A percentile compares a stretch with the other conserved stretches of the same genome.
Conservation (phyloP, 92 coral and sea anemone species). For the Porites lobata region DNA sequence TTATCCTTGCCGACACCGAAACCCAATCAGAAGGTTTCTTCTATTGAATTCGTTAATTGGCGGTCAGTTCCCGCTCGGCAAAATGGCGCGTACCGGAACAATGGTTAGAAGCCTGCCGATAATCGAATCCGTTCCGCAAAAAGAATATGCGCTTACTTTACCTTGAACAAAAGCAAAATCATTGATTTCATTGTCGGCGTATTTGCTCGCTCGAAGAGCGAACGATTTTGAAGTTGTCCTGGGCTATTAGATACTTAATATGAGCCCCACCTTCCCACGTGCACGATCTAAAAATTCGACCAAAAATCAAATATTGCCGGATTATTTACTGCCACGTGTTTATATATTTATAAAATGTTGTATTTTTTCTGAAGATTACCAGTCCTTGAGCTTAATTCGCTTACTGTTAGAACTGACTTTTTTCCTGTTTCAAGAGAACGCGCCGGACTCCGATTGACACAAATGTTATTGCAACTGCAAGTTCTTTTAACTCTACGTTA, state of each 20-base stretch:
- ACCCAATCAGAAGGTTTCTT: conserved; percentile 54
- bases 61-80: conserved; percentile 49
- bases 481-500: too few relatives aligned
- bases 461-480: too few relatives aligned
- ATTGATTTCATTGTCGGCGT: conserved; percentile 28
- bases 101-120: conserved; percentile 11
- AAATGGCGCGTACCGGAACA: conserved; percentile 42
- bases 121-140: conserved; percentile 19
- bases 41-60: conserved; percentile 62
- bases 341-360: too few relatives aligned
- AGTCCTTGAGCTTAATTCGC: too few relatives aligned
- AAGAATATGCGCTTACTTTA: conserved; percentile 31
- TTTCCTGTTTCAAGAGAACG: too few relatives aligned
- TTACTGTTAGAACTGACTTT: too few relatives aligned
- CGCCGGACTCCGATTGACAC: too few relatives aligned
- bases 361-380: too few relatives aligned
- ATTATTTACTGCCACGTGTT: neutral
- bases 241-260: neutral
- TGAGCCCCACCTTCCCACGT: neutral
- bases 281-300: neutral
- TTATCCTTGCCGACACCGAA: conserved; percentile 8
- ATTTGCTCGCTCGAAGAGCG: neutral
- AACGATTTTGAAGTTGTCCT: neutral
- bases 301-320: neutral
- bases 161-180: neutral